Evolutionary conservation across 64 coral and sea anemone genomes (phyloP), one percentile per base, ranked within the genome.

Genomic region (Pachyseris speciosa): DNA sequence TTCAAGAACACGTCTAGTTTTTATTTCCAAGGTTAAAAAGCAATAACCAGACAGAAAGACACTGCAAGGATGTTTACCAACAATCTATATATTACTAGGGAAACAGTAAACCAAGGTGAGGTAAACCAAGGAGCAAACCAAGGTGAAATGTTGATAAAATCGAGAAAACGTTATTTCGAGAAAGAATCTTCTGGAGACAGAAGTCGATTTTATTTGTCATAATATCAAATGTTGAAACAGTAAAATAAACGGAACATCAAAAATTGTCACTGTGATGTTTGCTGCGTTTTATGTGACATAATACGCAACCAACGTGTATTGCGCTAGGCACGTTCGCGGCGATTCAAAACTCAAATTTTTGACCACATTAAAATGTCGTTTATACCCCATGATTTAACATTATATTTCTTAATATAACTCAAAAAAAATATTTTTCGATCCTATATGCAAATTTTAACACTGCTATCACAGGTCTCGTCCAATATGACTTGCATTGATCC

Each of bases 61-160:
- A n/a, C n/a, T n/a, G n/a, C n/a, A n/a, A n/a, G 29, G 74, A 60
- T 63, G 51, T 81, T 41, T 63, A 81, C 30, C 31, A 36, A 27
- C 26, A 26, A 60, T 41, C 3, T 81, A 39, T 36, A 34, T 63
- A n/a, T n/a, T 61, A 61, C 77, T 36, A 61, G 22, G 77, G 19
- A 37, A 61, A 81, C 77, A 13, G 15, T 3, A 20, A 22, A 22
- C 38, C n/a, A n/a, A n/a, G n/a, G n/a, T n/a, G n/a, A n/a, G n/a
- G n/a, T n/a, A n/a, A n/a, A n/a, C n/a, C 0, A 4, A 19, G 12
- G 15, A 57, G 22, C 1, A 57, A 19, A 4, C 19, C 0, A 57
- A 13, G 0, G 22, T 13, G 12, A 15, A 57, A 57, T 20, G 52
- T 15, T 15, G 5, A 20, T 15, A 1, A 19, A 57, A n/a, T n/a